Base-by-base conservation (phyloP, 2,888 invertebrate genomes). In the Ditula angustiorana region DNA sequence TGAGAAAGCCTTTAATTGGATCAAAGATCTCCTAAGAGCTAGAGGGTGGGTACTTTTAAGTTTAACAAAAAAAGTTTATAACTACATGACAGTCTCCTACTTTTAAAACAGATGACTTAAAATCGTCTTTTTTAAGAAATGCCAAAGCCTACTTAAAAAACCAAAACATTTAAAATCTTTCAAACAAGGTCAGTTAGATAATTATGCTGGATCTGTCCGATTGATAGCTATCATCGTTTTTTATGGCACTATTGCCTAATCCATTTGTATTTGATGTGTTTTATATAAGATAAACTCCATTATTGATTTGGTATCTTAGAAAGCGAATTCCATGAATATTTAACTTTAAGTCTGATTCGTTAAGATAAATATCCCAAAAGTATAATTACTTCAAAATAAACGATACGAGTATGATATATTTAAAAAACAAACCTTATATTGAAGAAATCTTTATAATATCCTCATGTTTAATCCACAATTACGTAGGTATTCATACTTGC, bases 121-220 rank as follows among this genome's bases (percentile, higher is more conserved):
- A 41, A 41, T 19, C 19, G 19, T 10, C 10, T 41, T 10, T n/a
- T 5, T 41, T 41, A 41, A 13, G 41, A 19, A 41, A 19, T 41
- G 19, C 41, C 41, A 41, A 41, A 41, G 19, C 41, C 41, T 4
- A 13, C 52, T 19, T n/a, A 52, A 30, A 5, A 33, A 35, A 35
- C 8, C 33, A 19, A 35, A 33, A 35, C 53, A 19, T 35, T 53
- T 53, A 33, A 35, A 57, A 57, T 58, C 37, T 50, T n/a, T 35
- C 44, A 16, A 62, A 37, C 57, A 58, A 63, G 63, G 63, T 44
- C 63, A 26, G 57, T 58, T 63, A 58, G 33, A 58, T 63, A 57
- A 63, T 63, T 63, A 63, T 58, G 26, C 50, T 41, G 49, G 33
- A 52, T 53, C 50, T 30, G 33, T 44, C 50, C 53, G 37, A 56